Conservation (phyloP, 1,140 invertebrate genomes). For the Diploscapter pachys region DNA sequence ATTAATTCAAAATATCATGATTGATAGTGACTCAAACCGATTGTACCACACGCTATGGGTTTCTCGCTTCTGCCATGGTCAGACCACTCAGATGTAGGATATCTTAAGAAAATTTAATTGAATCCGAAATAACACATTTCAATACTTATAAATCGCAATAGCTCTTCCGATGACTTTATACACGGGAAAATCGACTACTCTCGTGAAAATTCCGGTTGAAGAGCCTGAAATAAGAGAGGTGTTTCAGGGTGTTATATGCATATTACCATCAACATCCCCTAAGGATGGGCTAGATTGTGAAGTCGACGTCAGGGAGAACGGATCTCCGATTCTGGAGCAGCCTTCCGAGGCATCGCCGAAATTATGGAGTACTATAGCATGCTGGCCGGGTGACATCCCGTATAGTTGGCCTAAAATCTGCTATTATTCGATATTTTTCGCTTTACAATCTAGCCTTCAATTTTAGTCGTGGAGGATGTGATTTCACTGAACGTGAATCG, state of each 20-base stretch:
- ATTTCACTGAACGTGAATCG: constrained; percentile 23
- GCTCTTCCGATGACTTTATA: constrained; percentile 30
- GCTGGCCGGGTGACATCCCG: constrained; percentile 14
- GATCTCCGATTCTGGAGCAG: constrained; percentile 23
- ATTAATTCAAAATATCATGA: no score
- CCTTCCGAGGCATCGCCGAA: constrained; percentile 30
- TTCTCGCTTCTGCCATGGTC: constrained; percentile 12
- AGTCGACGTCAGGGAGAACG: constrained; percentile 10
- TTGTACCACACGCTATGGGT: constrained; percentile 28
- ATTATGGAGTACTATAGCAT: constrained; percentile 32
- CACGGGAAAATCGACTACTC: constrained; percentile 26
- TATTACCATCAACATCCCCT: constrained; percentile 18
- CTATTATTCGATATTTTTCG: neutral
- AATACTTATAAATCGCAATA: constrained; percentile 23
- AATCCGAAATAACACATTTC: neutral
- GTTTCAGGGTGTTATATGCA: neutral
- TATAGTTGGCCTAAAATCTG: constrained; percentile 8
- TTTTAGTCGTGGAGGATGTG: constrained; percentile 15
- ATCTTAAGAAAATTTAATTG: neutral
- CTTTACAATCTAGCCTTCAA: constrained; percentile 3
- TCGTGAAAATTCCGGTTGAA: constrained; percentile 12
- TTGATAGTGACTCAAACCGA: neutral
- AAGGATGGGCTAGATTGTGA: constrained; percentile 15
- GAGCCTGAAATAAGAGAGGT: neutral
- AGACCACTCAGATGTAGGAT: constrained; percentile 24